Percentiles rank a stretch among this genome's conserved stretches.
Conservation (phyloP, 2,113 vertebrate genomes). For the Brachirus orientalis region DNA sequence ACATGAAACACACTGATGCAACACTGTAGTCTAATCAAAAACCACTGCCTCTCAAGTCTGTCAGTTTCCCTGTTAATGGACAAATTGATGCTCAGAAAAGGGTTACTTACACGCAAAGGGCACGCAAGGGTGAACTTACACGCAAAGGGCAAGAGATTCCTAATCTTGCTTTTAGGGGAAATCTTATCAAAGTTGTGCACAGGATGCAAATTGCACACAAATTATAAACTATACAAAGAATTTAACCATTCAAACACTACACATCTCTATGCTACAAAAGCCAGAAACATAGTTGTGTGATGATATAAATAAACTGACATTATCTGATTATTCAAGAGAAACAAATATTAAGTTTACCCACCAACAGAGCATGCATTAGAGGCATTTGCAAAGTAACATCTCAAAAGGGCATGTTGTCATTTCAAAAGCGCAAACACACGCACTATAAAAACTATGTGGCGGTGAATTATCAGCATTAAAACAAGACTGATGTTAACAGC, state of each 20-base stretch:
- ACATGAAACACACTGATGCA: conserved; percentile 23
- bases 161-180: background rate
- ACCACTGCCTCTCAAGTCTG: background rate
- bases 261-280: background rate
- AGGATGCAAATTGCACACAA: background rate
- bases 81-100: background rate
- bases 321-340: conserved; percentile 4
- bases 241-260: background rate
- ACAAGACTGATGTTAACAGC: conserved; percentile 54
- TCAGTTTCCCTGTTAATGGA: background rate
- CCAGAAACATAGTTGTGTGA: background rate
- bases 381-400: conserved; percentile 49
- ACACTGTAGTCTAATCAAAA: conserved; percentile 3
- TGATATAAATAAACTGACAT: background rate
- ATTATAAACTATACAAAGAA: background rate
- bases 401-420: conserved; percentile 25
- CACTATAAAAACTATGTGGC: conserved; percentile 23
- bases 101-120: conserved; percentile 1
- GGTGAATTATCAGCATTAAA: conserved; percentile 51
- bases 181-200: background rate
- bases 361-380: conserved; percentile 43
- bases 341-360: background rate
- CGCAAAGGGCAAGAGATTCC: background rate
- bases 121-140: background rate
- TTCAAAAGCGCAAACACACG: conserved; percentile 39